Base-by-base conservation (phyloP, 2,888 invertebrate species). In the Habrosyne pyritoides region DNA sequence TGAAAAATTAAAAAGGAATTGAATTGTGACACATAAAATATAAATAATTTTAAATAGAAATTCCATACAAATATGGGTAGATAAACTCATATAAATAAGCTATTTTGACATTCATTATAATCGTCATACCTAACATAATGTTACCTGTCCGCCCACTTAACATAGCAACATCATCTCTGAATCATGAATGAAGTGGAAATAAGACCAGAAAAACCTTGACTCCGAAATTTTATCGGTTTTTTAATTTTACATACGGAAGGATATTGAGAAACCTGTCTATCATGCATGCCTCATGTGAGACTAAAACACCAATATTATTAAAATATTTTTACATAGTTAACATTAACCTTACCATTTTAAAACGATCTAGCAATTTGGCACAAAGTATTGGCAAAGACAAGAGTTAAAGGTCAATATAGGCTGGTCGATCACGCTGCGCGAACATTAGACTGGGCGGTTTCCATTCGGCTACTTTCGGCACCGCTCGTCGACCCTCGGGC, bases 391-490 rank as follows among this genome's bases (percentile, higher is more conserved):
- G 54, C 36, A 8, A 18, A 33, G 48, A 57, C 55, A 70, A 69
- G 63, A 67, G 72, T 68, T 59, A 72, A 71, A 80, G 86, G 75
- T 86, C 87, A 81, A 73, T 64, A 62, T 64, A 68, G 18, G 60
- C 64, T 77, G 76, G 81, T 63, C 62, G 64, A 63, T 67, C 64
- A 64, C 57, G 66, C 69, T 57, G 71, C 75, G 73, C 75, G 66
- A 77, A 77, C 74, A 79, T 73, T 75, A 72, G 67, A 81, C 87
- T 90, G 91, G 91, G 91, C 91, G 91, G 85, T 80, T 73, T 84
- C 86, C 71, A 73, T 75, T 83, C 83, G 79, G 70, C 52, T 64
- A 56, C 69, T 69, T 69, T 90, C 91, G 91, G 85, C 67, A 63
- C 69, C 71, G 69, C 71, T 87, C 91, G 90, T 75, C 61, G 66